Evolutionary conservation across 1,140 invertebrate species (phyloP).

Genomic region (Galleria mellonella): DNA sequence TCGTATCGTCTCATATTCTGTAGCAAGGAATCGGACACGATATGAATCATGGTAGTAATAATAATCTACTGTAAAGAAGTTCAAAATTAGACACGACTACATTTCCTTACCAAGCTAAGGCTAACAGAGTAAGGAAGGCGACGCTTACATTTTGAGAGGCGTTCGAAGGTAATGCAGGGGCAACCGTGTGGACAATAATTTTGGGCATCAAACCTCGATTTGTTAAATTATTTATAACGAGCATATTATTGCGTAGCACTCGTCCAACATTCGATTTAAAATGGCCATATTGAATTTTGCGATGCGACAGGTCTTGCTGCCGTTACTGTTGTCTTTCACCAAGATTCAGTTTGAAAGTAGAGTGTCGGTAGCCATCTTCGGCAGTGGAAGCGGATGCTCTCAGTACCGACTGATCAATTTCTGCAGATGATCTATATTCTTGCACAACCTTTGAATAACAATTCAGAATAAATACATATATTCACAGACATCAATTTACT

Average conservation of each 20-base stretch:
- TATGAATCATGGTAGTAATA: neutral
- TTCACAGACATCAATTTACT: too few species aligned
- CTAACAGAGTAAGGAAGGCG: slow-evolving; percentile 3
- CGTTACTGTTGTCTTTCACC: slow-evolving; percentile 18
- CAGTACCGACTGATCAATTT: slow-evolving; percentile 13
- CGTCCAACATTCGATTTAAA: too few species aligned
- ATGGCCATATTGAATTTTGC: too few species aligned
- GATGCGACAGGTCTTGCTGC: neutral
- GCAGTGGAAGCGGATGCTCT: slow-evolving; percentile 24
- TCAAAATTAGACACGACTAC: slow-evolving; percentile 16
- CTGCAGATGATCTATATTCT: slow-evolving; percentile 16
- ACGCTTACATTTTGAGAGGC: neutral
- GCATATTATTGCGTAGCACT: too few species aligned
- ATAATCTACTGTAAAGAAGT: slow-evolving; percentile 9
- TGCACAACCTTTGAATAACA: slow-evolving; percentile 19
- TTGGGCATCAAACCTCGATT: too few species aligned
- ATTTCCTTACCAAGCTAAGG: slow-evolving; percentile 26
- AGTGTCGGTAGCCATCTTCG: slow-evolving; percentile 25
- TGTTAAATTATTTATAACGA: too few species aligned
- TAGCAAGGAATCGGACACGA: too few species aligned
- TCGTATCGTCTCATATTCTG: too few species aligned
- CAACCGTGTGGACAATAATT: too few species aligned
- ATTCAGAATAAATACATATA: too few species aligned
- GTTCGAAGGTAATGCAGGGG: too few species aligned
- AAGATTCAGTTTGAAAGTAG: slow-evolving; percentile 23